Conservation (phyloP, 2,113 vertebrate genomes). For the Verasper variegatus region DNA sequence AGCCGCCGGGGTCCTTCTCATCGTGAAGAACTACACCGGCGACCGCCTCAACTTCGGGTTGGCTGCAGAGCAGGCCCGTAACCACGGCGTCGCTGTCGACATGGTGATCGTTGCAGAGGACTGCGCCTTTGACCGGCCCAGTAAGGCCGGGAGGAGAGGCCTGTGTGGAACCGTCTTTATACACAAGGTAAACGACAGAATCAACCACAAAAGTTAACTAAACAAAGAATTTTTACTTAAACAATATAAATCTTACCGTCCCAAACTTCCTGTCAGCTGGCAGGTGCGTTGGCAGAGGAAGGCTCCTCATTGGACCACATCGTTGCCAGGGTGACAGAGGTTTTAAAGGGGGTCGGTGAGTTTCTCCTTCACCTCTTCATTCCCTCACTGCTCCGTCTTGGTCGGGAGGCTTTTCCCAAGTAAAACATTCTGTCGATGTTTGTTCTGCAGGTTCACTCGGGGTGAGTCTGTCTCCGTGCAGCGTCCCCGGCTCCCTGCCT, state of each 20-base stretch:
- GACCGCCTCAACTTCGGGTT: conserved; percentile 95
- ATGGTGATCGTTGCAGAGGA: conserved; percentile 94
- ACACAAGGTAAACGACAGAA: conserved; percentile 86
- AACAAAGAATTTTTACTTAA: no score
- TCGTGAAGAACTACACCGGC: conserved; percentile 98
- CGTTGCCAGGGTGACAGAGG: conserved; percentile 72
- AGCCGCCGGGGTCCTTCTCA: conserved; percentile 88
- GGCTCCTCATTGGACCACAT: conserved; percentile 87
- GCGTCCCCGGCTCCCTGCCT: conserved; percentile 89
- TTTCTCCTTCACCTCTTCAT: neutral
- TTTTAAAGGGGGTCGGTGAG: conserved; percentile 85
- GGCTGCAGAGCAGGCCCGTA: conserved; percentile 89
- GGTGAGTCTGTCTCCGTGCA: conserved; percentile 93
- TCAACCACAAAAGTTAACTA: neutral
- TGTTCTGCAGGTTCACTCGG: conserved; percentile 88
- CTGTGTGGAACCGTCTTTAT: conserved; percentile 92
- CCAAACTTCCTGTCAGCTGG: conserved; percentile 83
- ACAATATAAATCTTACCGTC: neutral
- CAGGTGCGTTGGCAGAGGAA: conserved; percentile 90
- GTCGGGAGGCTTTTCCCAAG: neutral
- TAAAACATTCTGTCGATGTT: fast-evolving
- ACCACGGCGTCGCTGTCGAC: conserved; percentile 80
- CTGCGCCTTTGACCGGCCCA: conserved; percentile 85
- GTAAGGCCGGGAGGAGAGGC: conserved; percentile 91
- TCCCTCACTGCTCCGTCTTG: neutral